phyloP scores from a whole-genome alignment of 2,888 invertebrate genomes.

The Caenorhabditis doughertyi region DNA sequence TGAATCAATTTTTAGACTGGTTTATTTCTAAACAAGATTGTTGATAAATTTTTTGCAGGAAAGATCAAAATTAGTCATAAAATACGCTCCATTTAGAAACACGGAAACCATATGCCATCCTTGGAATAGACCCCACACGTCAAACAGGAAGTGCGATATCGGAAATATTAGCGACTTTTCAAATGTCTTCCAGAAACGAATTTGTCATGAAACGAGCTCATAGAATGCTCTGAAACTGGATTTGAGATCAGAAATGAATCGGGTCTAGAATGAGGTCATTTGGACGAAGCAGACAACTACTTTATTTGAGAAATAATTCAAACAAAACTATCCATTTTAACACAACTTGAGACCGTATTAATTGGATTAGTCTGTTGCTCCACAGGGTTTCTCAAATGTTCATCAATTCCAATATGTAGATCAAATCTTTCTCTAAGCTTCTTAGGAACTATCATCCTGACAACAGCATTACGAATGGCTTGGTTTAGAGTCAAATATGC shows the following conservation, averaged over 20 bases:
- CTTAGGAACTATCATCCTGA: conserved; percentile 30
- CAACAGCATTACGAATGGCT: conserved; percentile 37
- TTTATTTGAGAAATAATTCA: too few relatives aligned
- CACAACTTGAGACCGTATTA: conserved; percentile 4
- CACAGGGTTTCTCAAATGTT: conserved; percentile 9
- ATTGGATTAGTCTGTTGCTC: not conserved
- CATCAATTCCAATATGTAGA: conserved; percentile 49
- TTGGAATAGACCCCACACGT: conserved; percentile 3
- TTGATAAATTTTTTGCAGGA: too few relatives aligned
- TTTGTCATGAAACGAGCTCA: not conserved
- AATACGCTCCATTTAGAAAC: too few relatives aligned
- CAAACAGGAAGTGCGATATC: conserved; percentile 12
- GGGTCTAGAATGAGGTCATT: too few relatives aligned
- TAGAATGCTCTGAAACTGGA: too few relatives aligned
- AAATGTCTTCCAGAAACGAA: not conserved
- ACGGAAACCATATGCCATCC: conserved; percentile 15
- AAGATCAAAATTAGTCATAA: too few relatives aligned
- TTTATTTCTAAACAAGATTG: too few relatives aligned
- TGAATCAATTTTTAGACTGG: too few relatives aligned
- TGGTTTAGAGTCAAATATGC: conserved; percentile 44
- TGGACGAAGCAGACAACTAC: too few relatives aligned
- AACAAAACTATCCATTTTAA: conserved; percentile 25
- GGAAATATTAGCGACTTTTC: conserved; percentile 1
- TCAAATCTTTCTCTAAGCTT: conserved; percentile 19
- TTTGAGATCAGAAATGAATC: too few relatives aligned